Evolutionary conservation across 2,797 vertebrate species (phyloP), one percentile per base, ranked within the genome.

Genomic region (Ctenochaetus hawaiiensis): DNA sequence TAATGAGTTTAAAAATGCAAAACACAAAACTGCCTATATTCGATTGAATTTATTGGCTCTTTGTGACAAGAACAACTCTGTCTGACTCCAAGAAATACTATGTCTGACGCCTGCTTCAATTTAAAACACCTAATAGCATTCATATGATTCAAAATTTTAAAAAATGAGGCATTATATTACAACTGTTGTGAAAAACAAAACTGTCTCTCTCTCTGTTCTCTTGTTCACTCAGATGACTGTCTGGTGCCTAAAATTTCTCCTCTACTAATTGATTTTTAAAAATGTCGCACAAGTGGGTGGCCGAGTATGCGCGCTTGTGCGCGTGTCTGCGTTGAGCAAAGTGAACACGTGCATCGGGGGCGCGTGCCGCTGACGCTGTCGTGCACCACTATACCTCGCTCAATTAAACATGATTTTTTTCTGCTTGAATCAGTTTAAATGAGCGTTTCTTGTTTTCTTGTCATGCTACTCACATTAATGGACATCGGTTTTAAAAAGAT

Each of bases 201-300:
- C 30, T 34, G 1, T 7, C 30, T 34, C 30, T 34, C 30, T 34
- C 30, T 34, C 7, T 34, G 30, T 34, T 34, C 30, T 34, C 6
- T 7, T 6, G 30, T 34, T 34, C 30, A 34, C 30, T 34, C 30
- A 34, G 30, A 34, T 34, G 30, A 34, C 30, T 34, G 30, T 34
- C 30, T 34, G 30, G 30, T 34, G 30, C 30, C 30, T 34, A 7
- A 1, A 6, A 41, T 41, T 41, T 41, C 39, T 41, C 8, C 8
- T 39, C 39, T 41, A 10, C 1, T 9, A 41, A 41, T 41, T 41
- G 39, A 41, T 41, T 12, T 41, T 12, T 41, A 11, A 41, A 39
- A 39, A 48, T 53, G 45, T 34, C 41, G 37, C 69, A 57, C 53
- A 30, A 41, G 78, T 77, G 66, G 65, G 68, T 45, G 62, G 44